Evolutionary conservation across 2,797 vertebrate species (phyloP), one percentile per base, ranked within the genome.

Genomic region (Odontamblyopus rebecca): DNA sequence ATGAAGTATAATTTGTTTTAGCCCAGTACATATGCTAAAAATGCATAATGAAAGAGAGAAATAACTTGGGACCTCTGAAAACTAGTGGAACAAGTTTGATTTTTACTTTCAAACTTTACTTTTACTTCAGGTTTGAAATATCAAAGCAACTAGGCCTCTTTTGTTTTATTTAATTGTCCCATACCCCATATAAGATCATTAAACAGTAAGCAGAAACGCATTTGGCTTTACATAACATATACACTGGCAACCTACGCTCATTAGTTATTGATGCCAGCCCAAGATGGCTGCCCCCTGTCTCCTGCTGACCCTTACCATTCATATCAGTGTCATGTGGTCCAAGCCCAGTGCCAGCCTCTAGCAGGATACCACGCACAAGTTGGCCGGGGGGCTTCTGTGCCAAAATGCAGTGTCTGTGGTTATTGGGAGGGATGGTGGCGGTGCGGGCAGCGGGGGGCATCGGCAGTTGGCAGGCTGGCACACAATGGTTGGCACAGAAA

Each of bases 401-500:
- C 85, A 87, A 61, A 74, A 75, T 82, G 75, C 72, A 68, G 35
- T 74, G 56, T 76, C 71, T 81, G 61, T 72, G 68, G 70, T 51
- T 29, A 72, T 38, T 60, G 16, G 60, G 56, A 59, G 68, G 68
- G 27, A 54, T 18, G 18, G 48, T 61, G 66, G 81, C 73, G 74
- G 82, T 75, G 78, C 66, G 23, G 63, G 65, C 32, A 18, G 76
- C 41, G 78, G 83, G 74, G 84, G 81, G 86, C 83, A 84, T 85
- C 73, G 81, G 68, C 89, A 84, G 85, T 89, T 88, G 86, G 80
- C 90, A 86, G 81, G 86, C 89, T 90, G 91, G 89, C 87, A 87
- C 90, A 88, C 89, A 90, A 87, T 87, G 87, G 82, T 89, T 89
- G 88, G 87, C 89, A 89, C 71, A 87, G 85, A 89, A 88, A 90